Conservation (phyloP, 2,797 vertebrate species). For the Denticeps clupeoides region DNA sequence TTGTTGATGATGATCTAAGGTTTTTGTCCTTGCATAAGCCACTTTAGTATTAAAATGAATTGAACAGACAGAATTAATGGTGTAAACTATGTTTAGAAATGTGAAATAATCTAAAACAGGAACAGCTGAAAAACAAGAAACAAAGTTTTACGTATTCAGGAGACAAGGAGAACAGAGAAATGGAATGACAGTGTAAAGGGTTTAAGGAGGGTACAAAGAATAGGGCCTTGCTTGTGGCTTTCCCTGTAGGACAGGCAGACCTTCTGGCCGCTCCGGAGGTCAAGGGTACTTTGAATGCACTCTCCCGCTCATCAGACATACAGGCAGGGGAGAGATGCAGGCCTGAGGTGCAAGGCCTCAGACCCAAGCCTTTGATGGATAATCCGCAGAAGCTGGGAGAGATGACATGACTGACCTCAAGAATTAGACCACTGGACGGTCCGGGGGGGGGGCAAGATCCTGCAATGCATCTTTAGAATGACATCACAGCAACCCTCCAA, state of each 20-base stretch:
- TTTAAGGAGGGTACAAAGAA: constrained; percentile 4
- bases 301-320: constrained; percentile 40
- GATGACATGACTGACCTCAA: background rate
- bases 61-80: no score
- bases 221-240: constrained; percentile 42
- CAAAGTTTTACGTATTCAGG: no score
- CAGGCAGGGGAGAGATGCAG: constrained; percentile 27
- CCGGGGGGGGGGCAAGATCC: constrained; percentile 18
- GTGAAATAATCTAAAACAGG: background rate
- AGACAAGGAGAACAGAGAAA: background rate
- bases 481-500: constrained; percentile 18
- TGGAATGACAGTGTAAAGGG: background rate
- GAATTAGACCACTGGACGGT: no score
- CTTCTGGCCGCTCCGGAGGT: constrained; percentile 34
- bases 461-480: constrained; percentile 21
- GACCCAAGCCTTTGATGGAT: constrained; percentile 37
- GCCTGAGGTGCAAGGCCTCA: constrained; percentile 21
- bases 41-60: no score
- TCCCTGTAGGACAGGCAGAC: constrained; percentile 34
- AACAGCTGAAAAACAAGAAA: background rate
- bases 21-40: no score
- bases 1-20: no score
- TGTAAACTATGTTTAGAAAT: no score
- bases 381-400: constrained; percentile 31
- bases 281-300: constrained; percentile 31